Conservation (phyloP, 2,113 vertebrate species). For the Lucifuga dentata region DNA sequence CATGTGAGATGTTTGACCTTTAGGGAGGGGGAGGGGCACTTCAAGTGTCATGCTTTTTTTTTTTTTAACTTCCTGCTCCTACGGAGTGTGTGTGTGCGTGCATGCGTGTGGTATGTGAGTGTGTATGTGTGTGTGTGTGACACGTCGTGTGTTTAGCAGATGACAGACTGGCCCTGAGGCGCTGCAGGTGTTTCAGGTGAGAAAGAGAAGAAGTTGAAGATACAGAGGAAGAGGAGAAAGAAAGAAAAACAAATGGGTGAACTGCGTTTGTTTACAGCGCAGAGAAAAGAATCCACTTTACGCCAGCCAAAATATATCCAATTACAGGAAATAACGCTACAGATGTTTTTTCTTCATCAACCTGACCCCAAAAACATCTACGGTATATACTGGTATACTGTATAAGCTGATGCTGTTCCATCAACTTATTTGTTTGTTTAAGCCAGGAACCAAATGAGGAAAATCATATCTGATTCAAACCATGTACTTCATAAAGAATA, state of each 20-base stretch:
- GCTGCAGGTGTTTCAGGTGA: constrained; percentile 75
- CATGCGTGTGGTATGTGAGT: constrained; percentile 23
- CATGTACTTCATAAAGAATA: too few species aligned
- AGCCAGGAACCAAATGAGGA: too few species aligned
- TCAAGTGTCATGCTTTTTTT: constrained; percentile 41
- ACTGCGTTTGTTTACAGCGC: not conserved
- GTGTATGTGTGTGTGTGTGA: constrained; percentile 38
- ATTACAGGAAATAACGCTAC: too few species aligned
- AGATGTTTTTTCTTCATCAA: too few species aligned
- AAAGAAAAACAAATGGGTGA: constrained; percentile 15
- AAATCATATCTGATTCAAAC: too few species aligned
- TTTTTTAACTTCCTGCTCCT: constrained; percentile 60
- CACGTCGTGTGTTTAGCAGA: constrained; percentile 50
- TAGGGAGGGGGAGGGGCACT: constrained; percentile 40
- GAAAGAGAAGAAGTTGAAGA: constrained; percentile 39
- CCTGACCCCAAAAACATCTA: too few species aligned
- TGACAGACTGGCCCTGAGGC: constrained; percentile 74
- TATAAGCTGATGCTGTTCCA: too few species aligned
- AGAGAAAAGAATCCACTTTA: not conserved
- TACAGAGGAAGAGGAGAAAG: constrained; percentile 5
- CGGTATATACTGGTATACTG: too few species aligned
- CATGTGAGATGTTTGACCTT: constrained; percentile 63
- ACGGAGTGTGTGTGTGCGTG: constrained; percentile 7
- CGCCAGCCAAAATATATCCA: too few species aligned
- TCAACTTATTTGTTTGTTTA: too few species aligned